A percentile compares a stretch with the other conserved stretches of the same genome.
Conservation (phyloP, 2,888 invertebrate species). For the Lissocephala sabroskyi region DNA sequence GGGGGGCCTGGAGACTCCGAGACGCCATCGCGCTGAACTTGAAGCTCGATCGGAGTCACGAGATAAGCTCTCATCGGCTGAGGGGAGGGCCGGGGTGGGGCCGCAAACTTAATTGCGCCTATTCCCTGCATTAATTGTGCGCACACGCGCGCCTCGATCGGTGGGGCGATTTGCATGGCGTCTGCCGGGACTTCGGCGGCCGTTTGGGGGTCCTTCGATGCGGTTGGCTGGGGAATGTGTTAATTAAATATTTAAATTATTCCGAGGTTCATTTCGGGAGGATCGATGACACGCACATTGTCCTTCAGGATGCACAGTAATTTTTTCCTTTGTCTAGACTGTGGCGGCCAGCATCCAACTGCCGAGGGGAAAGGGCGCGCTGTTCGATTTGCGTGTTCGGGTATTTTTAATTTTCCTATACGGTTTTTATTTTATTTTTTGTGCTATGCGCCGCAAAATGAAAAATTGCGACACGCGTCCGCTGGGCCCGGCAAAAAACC, state of each 20-base stretch:
- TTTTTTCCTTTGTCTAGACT: too few relatives aligned
- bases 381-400: slow-evolving; percentile 40
- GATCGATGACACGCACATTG: slow-evolving; percentile 3
- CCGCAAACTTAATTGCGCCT: slow-evolving; percentile 63
- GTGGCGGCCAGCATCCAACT: not conserved
- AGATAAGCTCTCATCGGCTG: slow-evolving; percentile 39
- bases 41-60: slow-evolving; percentile 62
- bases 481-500: slow-evolving; percentile 40
- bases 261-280: slow-evolving; percentile 12
- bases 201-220: not conserved
- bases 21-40: slow-evolving; percentile 22
- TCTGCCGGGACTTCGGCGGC: slow-evolving; percentile 11
- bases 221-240: slow-evolving; percentile 48
- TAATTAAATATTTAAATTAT: slow-evolving; percentile 64
- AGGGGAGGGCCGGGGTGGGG: not conserved
- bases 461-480: slow-evolving; percentile 54
- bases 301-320: slow-evolving; percentile 18
- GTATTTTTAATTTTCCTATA: slow-evolving; percentile 12
- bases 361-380: too few relatives aligned
- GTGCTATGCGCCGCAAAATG: slow-evolving; percentile 25
- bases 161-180: slow-evolving; percentile 46
- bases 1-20: too few relatives aligned
- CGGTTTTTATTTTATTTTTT: slow-evolving; percentile 7
- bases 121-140: slow-evolving; percentile 64
- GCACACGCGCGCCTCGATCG: slow-evolving; percentile 48